Conservation (phyloP, 2,888 invertebrate genomes). For the Drosophila mercatorum region DNA sequence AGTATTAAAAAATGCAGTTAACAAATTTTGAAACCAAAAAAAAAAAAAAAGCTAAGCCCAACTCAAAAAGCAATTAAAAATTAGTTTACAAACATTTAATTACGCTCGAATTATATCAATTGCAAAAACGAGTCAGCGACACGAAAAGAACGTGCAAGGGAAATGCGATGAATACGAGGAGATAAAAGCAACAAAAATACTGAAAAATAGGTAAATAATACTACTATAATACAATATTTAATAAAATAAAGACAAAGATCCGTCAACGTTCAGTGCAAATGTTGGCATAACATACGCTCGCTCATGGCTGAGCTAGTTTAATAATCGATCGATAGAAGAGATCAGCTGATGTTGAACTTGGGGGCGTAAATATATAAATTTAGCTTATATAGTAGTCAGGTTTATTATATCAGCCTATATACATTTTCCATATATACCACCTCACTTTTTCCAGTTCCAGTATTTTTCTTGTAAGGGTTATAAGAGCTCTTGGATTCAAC, state of each 20-base stretch:
- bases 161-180: conserved; percentile 20
- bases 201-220: conserved; percentile 7
- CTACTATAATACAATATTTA: conserved; percentile 1
- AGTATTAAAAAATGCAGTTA: conserved; percentile 14
- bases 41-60: conserved; percentile 8
- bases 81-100: conserved; percentile 52
- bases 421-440: background rate
- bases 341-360: background rate
- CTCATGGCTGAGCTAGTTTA: background rate
- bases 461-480: background rate
- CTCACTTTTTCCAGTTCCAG: background rate
- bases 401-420: background rate
- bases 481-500: background rate
- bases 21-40: conserved; percentile 17
- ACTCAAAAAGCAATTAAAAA: conserved; percentile 41
- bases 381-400: no score
- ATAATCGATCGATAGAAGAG: background rate
- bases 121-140: conserved; percentile 34
- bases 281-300: no score
- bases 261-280: no score
- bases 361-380: background rate
- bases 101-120: conserved; percentile 52
- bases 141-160: conserved; percentile 44
- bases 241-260: background rate
- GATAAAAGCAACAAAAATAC: conserved; percentile 12